A percentile compares a stretch with the other conserved stretches of the same genome.
Conservation (phyloP, 30 jellyfish, hydroid and myxozoan species). For the Cassiopea andromeda region DNA sequence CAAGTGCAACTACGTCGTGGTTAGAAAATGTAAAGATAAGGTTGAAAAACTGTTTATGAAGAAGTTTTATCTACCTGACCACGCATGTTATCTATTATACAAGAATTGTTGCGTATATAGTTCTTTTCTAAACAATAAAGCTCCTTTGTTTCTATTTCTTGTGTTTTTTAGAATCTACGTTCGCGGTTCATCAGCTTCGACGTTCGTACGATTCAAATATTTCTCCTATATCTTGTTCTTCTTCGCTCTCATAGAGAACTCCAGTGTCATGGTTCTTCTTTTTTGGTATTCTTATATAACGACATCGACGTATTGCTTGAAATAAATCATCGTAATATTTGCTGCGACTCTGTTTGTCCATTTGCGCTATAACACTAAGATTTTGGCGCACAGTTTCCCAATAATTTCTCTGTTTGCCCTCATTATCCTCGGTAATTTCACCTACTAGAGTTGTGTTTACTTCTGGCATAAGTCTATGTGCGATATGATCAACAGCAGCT, state of each 20-base stretch:
- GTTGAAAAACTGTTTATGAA: too few relatives aligned
- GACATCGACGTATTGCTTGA: conserved; percentile 69
- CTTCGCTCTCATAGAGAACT: conserved; percentile 29
- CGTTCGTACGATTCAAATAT: too few relatives aligned
- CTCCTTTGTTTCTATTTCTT: too few relatives aligned
- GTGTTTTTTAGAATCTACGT: too few relatives aligned
- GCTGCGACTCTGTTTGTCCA: conserved; percentile 32
- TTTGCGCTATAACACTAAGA: conserved; percentile 26
- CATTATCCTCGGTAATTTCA: conserved; percentile 1
- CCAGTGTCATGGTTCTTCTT: conserved; percentile 27
- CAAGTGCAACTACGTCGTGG: too few relatives aligned
- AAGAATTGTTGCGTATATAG: too few relatives aligned
- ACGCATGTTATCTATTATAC: too few relatives aligned
- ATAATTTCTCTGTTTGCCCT: conserved; percentile 3
- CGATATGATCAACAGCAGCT: conserved; percentile 26
- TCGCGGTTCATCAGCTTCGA: too few relatives aligned
- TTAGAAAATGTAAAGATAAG: too few relatives aligned
- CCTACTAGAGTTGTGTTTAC: background rate
- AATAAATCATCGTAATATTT: conserved; percentile 52
- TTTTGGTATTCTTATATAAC: conserved; percentile 77
- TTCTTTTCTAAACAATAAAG: too few relatives aligned
- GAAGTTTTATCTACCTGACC: too few relatives aligned
- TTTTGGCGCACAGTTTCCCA: conserved; percentile 57
- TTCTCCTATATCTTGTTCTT: background rate
- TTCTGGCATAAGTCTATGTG: conserved; percentile 6